phyloP scores from a whole-genome alignment of 2,888 invertebrate species.

The Mythimna pallens region DNA sequence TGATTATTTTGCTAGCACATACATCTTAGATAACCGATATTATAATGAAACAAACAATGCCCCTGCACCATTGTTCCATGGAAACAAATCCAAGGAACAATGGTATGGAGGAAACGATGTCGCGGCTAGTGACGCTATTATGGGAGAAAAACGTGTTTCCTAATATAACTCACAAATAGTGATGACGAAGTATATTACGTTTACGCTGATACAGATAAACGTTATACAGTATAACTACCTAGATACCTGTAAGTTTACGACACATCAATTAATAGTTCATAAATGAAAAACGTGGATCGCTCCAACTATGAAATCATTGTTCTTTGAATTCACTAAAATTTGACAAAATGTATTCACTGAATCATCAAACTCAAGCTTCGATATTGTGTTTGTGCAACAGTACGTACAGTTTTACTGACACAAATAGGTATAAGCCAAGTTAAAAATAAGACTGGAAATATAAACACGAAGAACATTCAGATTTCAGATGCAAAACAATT shows the following conservation, averaged over 20 bases:
- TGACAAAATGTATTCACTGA: constrained; percentile 57
- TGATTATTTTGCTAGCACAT: constrained; percentile 1
- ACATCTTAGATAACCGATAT: constrained; percentile 8
- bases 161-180: constrained; percentile 52
- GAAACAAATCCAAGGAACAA: constrained; percentile 30
- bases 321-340: constrained; percentile 61
- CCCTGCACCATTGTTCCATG: neutral
- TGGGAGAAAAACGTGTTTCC: constrained; percentile 45
- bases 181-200: constrained; percentile 42
- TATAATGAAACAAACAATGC: constrained; percentile 8
- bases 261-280: constrained; percentile 34
- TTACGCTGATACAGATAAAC: constrained; percentile 29
- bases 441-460: constrained; percentile 74
- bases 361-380: constrained; percentile 49
- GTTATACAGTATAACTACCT: neutral
- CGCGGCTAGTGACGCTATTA: constrained; percentile 33
- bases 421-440: constrained; percentile 70
- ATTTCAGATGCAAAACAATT: constrained; percentile 60
- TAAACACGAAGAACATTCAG: constrained; percentile 68
- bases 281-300: constrained; percentile 31
- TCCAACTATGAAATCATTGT: constrained; percentile 60
- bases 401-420: constrained; percentile 70
- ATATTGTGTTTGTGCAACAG: constrained; percentile 59
- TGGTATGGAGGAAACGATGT: constrained; percentile 40
- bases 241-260: constrained; percentile 26